Evolutionary conservation across 2,113 vertebrate genomes (phyloP).

Genomic region (Monopterus albus): DNA sequence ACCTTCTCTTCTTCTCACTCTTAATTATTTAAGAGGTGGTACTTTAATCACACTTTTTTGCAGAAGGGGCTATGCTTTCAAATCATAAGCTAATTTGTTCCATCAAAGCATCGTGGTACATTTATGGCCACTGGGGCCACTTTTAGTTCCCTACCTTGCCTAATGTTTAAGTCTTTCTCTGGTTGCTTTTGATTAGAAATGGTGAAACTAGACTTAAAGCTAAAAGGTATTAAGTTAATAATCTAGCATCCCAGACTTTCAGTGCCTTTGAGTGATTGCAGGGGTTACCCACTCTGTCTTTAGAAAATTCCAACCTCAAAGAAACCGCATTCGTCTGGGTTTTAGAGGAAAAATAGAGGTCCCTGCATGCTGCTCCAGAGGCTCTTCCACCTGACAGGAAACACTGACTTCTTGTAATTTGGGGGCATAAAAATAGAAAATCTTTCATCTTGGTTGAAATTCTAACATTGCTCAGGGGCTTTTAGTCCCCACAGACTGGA

Average conservation of each 20-base stretch:
- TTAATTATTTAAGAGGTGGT: too few relatives aligned
- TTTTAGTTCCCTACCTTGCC: too few relatives aligned
- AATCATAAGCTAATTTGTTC: too few relatives aligned
- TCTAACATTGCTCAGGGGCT: slow-evolving; percentile 34
- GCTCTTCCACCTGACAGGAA: slow-evolving; percentile 46
- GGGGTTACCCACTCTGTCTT: slow-evolving; percentile 7
- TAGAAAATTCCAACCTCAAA: slow-evolving; percentile 30
- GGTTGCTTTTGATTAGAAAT: neutral
- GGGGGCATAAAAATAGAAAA: slow-evolving; percentile 42
- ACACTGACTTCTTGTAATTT: slow-evolving; percentile 50
- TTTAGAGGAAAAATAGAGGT: slow-evolving; percentile 45
- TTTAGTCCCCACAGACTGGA: slow-evolving; percentile 22
- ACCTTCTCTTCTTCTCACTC: too few relatives aligned
- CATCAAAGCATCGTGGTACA: too few relatives aligned
- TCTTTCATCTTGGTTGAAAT: slow-evolving; percentile 46
- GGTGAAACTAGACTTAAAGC: neutral
- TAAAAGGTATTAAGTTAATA: neutral
- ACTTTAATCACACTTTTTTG: too few relatives aligned
- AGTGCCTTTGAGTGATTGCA: slow-evolving; percentile 7
- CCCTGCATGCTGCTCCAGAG: slow-evolving; percentile 20
- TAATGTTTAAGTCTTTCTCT: too few relatives aligned
- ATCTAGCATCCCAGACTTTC: slow-evolving; percentile 23
- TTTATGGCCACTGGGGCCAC: too few relatives aligned
- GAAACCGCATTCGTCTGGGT: slow-evolving; percentile 40
- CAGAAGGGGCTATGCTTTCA: too few relatives aligned